Conservation (phyloP, 1,140 invertebrate genomes). For the Melitaea cinxia region DNA sequence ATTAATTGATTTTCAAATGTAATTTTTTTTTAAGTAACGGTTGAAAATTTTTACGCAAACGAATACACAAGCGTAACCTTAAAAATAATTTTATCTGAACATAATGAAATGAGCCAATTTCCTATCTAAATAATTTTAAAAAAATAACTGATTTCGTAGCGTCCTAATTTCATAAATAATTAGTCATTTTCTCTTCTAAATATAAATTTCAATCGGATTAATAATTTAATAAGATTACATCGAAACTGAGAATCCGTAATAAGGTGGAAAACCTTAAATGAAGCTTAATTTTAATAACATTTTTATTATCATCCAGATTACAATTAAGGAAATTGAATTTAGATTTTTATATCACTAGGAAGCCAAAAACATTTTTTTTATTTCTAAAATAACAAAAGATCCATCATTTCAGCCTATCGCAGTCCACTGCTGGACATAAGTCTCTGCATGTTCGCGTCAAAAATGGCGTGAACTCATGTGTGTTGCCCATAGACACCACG, state of each 20-base stretch:
- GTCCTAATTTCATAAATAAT: background rate
- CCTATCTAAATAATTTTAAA: background rate
- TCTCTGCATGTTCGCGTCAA: too few relatives aligned
- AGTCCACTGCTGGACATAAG: too few relatives aligned
- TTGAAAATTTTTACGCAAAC: too few relatives aligned
- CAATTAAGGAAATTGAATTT: background rate
- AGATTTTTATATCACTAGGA: too few relatives aligned
- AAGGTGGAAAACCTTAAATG: background rate
- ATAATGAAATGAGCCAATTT: background rate
- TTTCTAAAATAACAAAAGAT: too few relatives aligned
- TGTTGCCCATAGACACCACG: too few relatives aligned
- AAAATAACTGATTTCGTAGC: background rate
- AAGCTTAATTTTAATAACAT: background rate
- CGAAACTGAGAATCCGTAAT: conserved; percentile 1
- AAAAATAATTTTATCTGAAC: background rate
- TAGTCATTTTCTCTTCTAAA: background rate
- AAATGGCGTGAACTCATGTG: too few relatives aligned
- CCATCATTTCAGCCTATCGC: too few relatives aligned
- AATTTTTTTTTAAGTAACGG: too few relatives aligned
- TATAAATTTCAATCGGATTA: conserved; percentile 1
- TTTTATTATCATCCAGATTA: background rate
- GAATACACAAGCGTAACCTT: too few relatives aligned
- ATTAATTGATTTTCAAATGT: too few relatives aligned
- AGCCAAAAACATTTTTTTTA: too few relatives aligned
- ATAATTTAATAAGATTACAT: background rate